phyloP scores from a whole-genome alignment of 35 echinoderm and acorn worm genomes.

The Lytechinus pictus region DNA sequence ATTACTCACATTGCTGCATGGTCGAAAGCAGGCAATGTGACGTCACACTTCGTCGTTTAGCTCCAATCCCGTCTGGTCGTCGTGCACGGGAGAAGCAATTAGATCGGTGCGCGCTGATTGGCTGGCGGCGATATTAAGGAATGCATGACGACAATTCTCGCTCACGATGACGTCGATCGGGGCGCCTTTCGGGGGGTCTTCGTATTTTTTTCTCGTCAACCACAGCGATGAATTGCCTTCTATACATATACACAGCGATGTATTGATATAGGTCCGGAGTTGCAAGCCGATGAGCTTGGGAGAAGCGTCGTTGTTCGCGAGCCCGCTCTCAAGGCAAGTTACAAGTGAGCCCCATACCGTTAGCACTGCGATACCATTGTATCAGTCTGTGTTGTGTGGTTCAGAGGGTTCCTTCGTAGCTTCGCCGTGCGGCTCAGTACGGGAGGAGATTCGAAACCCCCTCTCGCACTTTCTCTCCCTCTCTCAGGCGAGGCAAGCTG shows the following conservation, averaged over 20 bases:
- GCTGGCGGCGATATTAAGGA: slow-evolving; percentile 55
- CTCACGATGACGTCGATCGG: slow-evolving; percentile 52
- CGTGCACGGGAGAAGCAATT: slow-evolving; percentile 52
- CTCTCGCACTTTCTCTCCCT: not conserved
- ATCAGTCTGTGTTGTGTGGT: slow-evolving; percentile 46
- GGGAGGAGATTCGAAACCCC: slow-evolving; percentile 34
- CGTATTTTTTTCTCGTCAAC: slow-evolving; percentile 51
- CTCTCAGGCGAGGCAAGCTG: not conserved
- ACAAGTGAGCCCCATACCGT: slow-evolving; percentile 48
- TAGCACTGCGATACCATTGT: slow-evolving; percentile 46
- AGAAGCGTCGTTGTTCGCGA: slow-evolving; percentile 46
- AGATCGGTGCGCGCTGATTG: slow-evolving; percentile 53
- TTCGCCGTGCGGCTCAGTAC: slow-evolving; percentile 26
- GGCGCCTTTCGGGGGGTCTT: slow-evolving; percentile 51
- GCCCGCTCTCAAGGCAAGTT: slow-evolving; percentile 37
- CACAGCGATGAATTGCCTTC: slow-evolving; percentile 50
- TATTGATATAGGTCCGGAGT: slow-evolving; percentile 57
- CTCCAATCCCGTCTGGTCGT: slow-evolving; percentile 34
- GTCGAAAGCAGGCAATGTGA: slow-evolving; percentile 41
- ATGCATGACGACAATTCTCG: slow-evolving; percentile 58
- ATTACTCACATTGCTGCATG: slow-evolving; percentile 48
- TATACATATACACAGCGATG: slow-evolving; percentile 53
- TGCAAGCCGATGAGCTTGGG: slow-evolving; percentile 39
- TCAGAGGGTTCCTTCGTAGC: slow-evolving; percentile 41
- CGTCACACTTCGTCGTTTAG: slow-evolving; percentile 50